A percentile compares a stretch with the other conserved stretches of the same genome.
These are phyloP conservation scores for Anguilla rostrata DNA, from an alignment of 2,113 vertebrate genomes.

Conservation along the genomic window DNA sequence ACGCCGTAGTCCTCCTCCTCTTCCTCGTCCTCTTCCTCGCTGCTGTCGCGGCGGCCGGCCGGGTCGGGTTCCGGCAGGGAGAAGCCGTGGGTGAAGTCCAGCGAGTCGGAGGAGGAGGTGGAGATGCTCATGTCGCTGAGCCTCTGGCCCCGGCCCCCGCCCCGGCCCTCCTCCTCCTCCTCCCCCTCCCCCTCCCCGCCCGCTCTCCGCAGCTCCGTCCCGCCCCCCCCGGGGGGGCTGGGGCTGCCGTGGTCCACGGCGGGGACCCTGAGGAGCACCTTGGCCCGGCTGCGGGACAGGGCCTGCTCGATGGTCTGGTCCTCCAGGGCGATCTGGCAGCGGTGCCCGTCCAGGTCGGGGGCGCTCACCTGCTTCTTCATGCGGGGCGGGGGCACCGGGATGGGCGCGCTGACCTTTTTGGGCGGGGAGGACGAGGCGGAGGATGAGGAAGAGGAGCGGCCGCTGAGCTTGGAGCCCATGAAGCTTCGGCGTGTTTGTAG, in stretches of 20 bases:
- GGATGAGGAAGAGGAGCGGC: constrained; percentile 28
- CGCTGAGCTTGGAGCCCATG: constrained; percentile 52
- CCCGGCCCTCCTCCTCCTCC: constrained; percentile 46
- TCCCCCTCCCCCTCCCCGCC: background rate
- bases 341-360: constrained; percentile 69
- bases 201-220: constrained; percentile 57
- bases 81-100: constrained; percentile 81
- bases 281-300: constrained; percentile 64
- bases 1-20: constrained; percentile 54
- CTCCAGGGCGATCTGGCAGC: constrained; percentile 67
- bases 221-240: constrained; percentile 9
- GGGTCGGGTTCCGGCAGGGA: constrained; percentile 65
- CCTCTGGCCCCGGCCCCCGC: constrained; percentile 72
- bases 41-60: constrained; percentile 66
- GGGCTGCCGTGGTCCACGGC: constrained; percentile 16
- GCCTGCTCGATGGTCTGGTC: constrained; percentile 66
- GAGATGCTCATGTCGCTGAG: constrained; percentile 94
- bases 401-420: constrained; percentile 65
- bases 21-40: constrained; percentile 65
- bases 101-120: constrained; percentile 89
- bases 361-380: constrained; percentile 77
- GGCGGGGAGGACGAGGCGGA: constrained; percentile 38
- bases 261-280: constrained; percentile 48
- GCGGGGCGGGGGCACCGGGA: constrained; percentile 73
- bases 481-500: constrained; percentile 12